Base-by-base conservation (phyloP, 1,140 invertebrate genomes). In the Drosophila obscura region DNA sequence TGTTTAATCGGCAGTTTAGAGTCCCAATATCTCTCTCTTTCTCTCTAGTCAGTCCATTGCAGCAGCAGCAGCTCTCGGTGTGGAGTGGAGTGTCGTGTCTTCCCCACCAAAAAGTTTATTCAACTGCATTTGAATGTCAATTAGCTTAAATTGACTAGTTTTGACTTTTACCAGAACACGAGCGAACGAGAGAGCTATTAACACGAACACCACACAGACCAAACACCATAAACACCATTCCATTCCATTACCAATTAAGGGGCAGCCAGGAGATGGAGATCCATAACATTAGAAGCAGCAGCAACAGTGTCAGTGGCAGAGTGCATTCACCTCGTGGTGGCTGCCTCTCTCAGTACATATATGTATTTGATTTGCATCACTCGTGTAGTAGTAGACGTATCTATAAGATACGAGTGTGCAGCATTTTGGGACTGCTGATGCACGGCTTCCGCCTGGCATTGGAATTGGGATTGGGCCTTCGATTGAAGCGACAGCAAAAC, bases 81-180 rank as follows among this genome's bases (percentile, higher is more conserved):
- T 35, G 35, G 11, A 1, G 9, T 39, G 11, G 4, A 4, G 35
- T 39, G 35, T 4, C 3, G 35, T 39, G 35, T 39, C 16, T 68
- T 64, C 50, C 66, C 1, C 4, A 3, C 64, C 64, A 69, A 67
- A 72, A 51, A 82, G 66, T 82, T 88, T 72, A 79, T 85, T 87
- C 78, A 87, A 88, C 83, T 88, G 83, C 83, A 87, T 87, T 87
- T 87, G 83, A 87, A 87, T 87, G 83, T 88, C 82, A 88, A 87
- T 87, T 87, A 87, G 73, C 62, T 60, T 79, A 88, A 87, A 87
- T 87, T 68, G 83, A 57, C 60, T 87, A 87, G 82, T 79, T 87
- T 71, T 88, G 79, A 87, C 82, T 87, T 72, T 67, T 69, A 82
- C 35, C 35, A 39, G 11, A 71, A 13, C 69, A 72, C 65, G 73